A percentile compares a stretch with the other conserved stretches of the same genome.
Evolutionary conservation across 2,113 vertebrate species (phyloP).

Genomic region (Siphamia tubifer): DNA sequence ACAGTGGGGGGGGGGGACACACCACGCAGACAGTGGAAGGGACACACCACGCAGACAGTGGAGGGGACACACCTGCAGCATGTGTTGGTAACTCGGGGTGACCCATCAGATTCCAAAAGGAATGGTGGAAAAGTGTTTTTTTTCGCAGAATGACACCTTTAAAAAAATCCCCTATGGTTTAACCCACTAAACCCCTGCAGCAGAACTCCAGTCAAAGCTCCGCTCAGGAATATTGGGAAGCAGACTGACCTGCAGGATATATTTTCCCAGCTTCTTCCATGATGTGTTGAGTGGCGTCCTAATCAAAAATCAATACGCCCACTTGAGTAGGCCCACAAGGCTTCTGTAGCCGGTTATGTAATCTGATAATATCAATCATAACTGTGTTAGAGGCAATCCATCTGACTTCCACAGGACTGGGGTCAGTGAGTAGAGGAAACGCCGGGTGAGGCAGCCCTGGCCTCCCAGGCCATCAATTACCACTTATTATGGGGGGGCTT

Average conservation of each 20-base stretch:
- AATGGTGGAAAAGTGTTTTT: too few relatives aligned
- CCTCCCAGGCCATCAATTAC: conserved; percentile 95
- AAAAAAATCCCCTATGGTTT: too few relatives aligned
- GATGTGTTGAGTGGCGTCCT: conserved; percentile 85
- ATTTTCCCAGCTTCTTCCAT: conserved; percentile 61
- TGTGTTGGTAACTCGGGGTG: too few relatives aligned
- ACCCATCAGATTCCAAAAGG: too few relatives aligned
- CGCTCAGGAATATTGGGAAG: conserved; percentile 27
- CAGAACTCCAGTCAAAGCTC: conserved; percentile 16
- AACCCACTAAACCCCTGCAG: too few relatives aligned
- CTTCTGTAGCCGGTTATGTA: conserved; percentile 84
- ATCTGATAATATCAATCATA: conserved; percentile 97
- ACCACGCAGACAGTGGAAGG: too few relatives aligned
- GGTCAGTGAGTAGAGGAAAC: conserved; percentile 83
- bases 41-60: too few relatives aligned
- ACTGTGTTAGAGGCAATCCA: conserved; percentile 93
- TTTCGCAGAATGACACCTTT: too few relatives aligned
- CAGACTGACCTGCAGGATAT: conserved; percentile 47
- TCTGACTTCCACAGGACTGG: conserved; percentile 87
- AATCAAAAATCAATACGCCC: conserved; percentile 95
- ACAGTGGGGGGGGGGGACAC: too few relatives aligned
- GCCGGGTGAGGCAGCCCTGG: conserved; percentile 73
- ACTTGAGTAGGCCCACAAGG: conserved; percentile 83
- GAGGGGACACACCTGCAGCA: too few relatives aligned
- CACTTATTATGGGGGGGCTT: conserved; percentile 89